Evolutionary conservation across 2,888 invertebrate genomes (phyloP), one percentile per base, ranked within the genome.

Genomic region (Papilio gigon): DNA sequence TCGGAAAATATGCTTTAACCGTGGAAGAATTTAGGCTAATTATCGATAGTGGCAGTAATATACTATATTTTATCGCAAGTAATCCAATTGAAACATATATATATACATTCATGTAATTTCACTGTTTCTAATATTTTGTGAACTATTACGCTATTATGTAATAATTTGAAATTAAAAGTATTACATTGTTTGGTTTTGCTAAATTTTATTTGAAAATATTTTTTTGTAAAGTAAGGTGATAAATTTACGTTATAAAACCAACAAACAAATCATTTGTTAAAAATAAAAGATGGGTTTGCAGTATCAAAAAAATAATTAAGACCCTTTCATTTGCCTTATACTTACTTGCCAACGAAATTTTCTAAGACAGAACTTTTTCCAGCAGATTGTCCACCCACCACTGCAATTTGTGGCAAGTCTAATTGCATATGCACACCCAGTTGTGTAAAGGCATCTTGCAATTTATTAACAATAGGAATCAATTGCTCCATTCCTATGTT

Each of bases 341-440:
- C 95, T 94, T 93, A 98, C 98, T 97, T 97, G 92, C 99, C 99
- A 77, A 99, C 99, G 88, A 99, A 99, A 93, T 99, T 99, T 93
- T 99, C 99, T 85, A 99, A 93, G 70, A 99, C 99, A 66, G 99
- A 99, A 92, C 99, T 99, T 93, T 99, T 99, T 82, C 99, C 99
- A 81, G 99, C 99, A 85, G 98, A 98, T 92, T 99, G 99, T 81
- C 99, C 99, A 88, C 99, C 99, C 83, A 99, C 99, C 73, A 99
- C 99, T 75, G 99, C 99, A 85, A 99, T 99, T 93, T 99, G 99
- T 77, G 99, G 99, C 85, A 99, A 94, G 94, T 99, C 99, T 87
- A 99, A 93, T 88, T 98, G 97, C 96, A 99, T 97, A 86, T 98
- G 97, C 80, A 99, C 98, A 78, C 99, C 99, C 88, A 99, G 93